Base-by-base conservation (phyloP, 2,113 vertebrate species). In the Odontophorus gujanensis region DNA sequence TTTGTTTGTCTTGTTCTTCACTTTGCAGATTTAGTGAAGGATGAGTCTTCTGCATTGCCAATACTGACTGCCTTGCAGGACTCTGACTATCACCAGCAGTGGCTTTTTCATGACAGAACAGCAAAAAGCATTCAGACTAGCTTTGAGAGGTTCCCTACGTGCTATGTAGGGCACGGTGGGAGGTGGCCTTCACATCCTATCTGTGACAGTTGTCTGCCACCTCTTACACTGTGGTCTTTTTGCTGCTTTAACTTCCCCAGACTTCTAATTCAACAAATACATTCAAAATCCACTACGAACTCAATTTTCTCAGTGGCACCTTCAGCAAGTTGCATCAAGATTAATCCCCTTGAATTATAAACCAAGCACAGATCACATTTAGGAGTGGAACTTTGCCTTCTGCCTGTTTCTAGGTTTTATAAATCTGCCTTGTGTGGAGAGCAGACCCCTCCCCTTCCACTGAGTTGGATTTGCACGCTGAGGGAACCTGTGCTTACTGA, bases 161-260 rank as follows among this genome's bases (percentile, higher is more conserved):
- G 47, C 55, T 83, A 91, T 63, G 79, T 62, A 72, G 85, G 93
- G 93, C 95, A 91, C 89, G 51, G 91, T 2, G 63, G 92, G 96
- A 89, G 72, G 87, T 19, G 48, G 55, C 94, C 3, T 3, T 6
- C 11, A 0, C 0, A 9, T 63, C 6, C 0, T 92, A 93, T 96
- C 96, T 94, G 5, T 72, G 57, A 51, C 82, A 63, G 90, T 73
- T 55, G 19, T 51, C 85, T 89, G 89, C 30, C 57, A 25, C 24
- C 9, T 30, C 48, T n/a, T 14, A 10, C 81, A 65, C 51, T 5
- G 40, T 68, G 50, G 24, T 95, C 68, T 53, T 91, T 83, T 43
- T 69, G 63, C 42, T 59, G 32, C 14, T 91, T 61, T 62, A 51
- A 43, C 68, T 87, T 90, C 20, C 61, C 50, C 55, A 47, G 68